phyloP scores from a whole-genome alignment of 2,113 vertebrate genomes.

The Benitochromis conjunctus region DNA sequence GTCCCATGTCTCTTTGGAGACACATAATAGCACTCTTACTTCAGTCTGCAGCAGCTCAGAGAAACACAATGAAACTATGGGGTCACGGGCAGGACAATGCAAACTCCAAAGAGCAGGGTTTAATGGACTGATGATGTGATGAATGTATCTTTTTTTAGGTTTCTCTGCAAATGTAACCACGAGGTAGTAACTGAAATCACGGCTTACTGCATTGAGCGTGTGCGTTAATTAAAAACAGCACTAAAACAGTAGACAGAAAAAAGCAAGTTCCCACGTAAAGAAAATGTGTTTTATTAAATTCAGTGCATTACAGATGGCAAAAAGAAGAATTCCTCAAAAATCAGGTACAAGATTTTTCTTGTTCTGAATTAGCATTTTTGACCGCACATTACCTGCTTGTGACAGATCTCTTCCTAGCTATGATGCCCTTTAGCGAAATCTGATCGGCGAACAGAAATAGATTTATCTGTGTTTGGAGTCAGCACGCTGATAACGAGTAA shows the following conservation, averaged over 20 bases:
- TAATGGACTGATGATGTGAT: neutral
- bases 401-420: neutral
- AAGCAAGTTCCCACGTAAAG: neutral
- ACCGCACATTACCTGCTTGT: neutral
- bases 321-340: neutral
- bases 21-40: neutral
- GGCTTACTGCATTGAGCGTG: no score
- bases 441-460: conserved; percentile 31
- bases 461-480: neutral
- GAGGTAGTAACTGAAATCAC: neutral
- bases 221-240: neutral
- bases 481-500: conserved; percentile 17
- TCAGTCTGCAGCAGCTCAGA: neutral
- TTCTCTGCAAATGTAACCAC: neutral
- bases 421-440: neutral
- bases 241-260: neutral
- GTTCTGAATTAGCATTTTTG: neutral
- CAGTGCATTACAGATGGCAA: neutral
- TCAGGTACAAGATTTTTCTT: neutral
- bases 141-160: neutral
- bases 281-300: neutral
- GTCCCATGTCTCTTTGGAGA: neutral
- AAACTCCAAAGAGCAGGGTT: neutral
- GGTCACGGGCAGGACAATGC: neutral
- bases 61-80: neutral